Evolutionary conservation across 2,888 invertebrate genomes (phyloP).

Genomic region (Aphodius sticticus): DNA sequence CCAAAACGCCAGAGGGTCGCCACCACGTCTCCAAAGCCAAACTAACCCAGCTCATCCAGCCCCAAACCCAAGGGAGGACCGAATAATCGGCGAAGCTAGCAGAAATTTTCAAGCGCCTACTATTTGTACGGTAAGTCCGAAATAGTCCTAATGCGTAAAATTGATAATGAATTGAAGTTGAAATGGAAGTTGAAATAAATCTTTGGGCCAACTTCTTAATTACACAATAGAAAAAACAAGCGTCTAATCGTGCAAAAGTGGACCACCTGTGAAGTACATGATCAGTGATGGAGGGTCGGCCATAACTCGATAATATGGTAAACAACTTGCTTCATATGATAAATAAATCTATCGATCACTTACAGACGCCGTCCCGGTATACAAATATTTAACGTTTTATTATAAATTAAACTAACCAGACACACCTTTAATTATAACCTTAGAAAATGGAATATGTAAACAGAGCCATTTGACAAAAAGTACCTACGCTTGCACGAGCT

Average conservation of each 20-base stretch:
- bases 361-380: slow-evolving; percentile 24
- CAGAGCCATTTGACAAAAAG: slow-evolving; percentile 36
- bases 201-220: neutral
- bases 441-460: slow-evolving; percentile 34
- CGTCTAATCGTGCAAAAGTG: neutral
- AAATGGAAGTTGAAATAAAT: neutral
- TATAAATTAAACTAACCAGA: slow-evolving; percentile 39
- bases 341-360: slow-evolving; percentile 38
- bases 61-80: slow-evolving; percentile 29
- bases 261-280: neutral
- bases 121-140: slow-evolving; percentile 59
- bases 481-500: slow-evolving; percentile 6
- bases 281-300: neutral
- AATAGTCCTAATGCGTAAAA: neutral
- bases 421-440: slow-evolving; percentile 17
- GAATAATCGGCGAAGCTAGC: slow-evolving; percentile 26
- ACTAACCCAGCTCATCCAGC: slow-evolving; percentile 29
- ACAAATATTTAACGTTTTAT: slow-evolving; percentile 37
- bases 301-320: neutral
- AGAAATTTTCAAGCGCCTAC: slow-evolving; percentile 56
- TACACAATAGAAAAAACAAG: no score
- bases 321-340: slow-evolving; percentile 24
- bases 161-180: no score
- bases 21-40: slow-evolving; percentile 16
- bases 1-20: slow-evolving; percentile 25